Evolutionary conservation across 2,113 vertebrate genomes (phyloP), one percentile per base, ranked within the genome.

Genomic region (Eubucco bourcierii): DNA sequence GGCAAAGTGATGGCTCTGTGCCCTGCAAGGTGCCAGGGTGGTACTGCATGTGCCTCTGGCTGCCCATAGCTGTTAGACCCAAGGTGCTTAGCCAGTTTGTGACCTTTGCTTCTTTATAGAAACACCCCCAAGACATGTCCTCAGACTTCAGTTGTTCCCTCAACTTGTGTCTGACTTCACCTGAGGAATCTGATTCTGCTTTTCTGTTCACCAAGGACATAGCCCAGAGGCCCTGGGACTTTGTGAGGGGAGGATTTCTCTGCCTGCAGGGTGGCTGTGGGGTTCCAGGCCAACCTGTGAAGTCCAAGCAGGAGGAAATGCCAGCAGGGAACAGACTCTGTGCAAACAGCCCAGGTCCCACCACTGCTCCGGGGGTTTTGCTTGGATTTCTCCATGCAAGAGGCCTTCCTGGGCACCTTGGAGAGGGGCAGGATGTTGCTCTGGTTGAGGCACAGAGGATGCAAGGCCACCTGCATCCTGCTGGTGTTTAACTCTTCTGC

Each of bases 101-200:
- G 82, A 88, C 70, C 80, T 68, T 77, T n/a, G 39, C 68, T 90
- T 58, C 68, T 96, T 75, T 59, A 29, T 85, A 17, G 75, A 87
- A 95, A 78, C 75, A 90, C 71, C 79, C n/a, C 65, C 73, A 7
- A 47, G 58, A 39, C 25, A 29, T 68, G 66, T 83, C 85, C 77
- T 56, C 65, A 83, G 67, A 44, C 78, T 74, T 52, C 1, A 3
- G 56, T 85, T 93, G 72, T 68, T 94, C 76, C 67, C 79, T 80
- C 70, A 90, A 29, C 65, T 79, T 52, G 53, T 67, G 63, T 68
- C 61, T 77, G 50, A 58, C 33, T 87, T 87, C 73, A 83, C 70
- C 77, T 84, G 73, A 80, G 61, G 79, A 91, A 75, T 82, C 68
- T 58, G 61, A 41, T 50, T 84, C 71, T 90, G 44, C 27, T 87